Evolutionary conservation across 2,888 invertebrate genomes (phyloP).

Genomic region (Dromius quadrimaculatus): DNA sequence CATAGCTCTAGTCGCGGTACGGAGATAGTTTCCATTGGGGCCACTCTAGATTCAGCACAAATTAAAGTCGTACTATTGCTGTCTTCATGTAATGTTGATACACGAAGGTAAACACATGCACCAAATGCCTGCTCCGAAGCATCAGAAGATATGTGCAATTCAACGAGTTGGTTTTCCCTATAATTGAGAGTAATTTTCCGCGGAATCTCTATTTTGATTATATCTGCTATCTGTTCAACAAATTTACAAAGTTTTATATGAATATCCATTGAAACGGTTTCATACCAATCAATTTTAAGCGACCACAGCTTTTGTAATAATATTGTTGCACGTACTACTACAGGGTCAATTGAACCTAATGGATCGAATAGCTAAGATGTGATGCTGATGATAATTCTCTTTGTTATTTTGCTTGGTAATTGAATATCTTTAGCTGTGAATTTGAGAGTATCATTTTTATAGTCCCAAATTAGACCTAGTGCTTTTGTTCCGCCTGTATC

Average conservation of each 20-base stretch:
- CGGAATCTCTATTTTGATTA: not conserved
- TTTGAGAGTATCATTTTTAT: not conserved
- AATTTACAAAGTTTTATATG: not conserved
- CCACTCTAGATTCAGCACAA: slow-evolving; percentile 14
- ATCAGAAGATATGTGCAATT: slow-evolving; percentile 1
- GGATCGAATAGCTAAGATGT: slow-evolving; percentile 1
- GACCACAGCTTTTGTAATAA: slow-evolving; percentile 2
- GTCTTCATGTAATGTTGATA: not conserved
- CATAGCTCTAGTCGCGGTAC: not conserved
- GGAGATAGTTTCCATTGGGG: not conserved
- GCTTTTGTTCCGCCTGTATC: not conserved
- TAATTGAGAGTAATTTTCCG: not conserved
- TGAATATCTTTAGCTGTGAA: not conserved
- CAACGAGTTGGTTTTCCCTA: not conserved
- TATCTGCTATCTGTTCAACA: not conserved
- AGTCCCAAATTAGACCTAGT: slow-evolving; percentile 1
- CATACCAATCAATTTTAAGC: slow-evolving; percentile 10
- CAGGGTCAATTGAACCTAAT: slow-evolving; percentile 3
- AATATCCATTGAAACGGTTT: slow-evolving; percentile 8
- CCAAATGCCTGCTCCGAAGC: slow-evolving; percentile 6
- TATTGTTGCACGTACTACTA: slow-evolving; percentile 1
- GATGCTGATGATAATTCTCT: not conserved
- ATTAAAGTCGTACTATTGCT: not conserved
- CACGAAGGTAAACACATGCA: slow-evolving; percentile 5
- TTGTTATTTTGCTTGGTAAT: not conserved